These are phyloP conservation scores for Mobula birostris DNA, from an alignment of 2,113 vertebrate species.

Conservation along the genomic window DNA sequence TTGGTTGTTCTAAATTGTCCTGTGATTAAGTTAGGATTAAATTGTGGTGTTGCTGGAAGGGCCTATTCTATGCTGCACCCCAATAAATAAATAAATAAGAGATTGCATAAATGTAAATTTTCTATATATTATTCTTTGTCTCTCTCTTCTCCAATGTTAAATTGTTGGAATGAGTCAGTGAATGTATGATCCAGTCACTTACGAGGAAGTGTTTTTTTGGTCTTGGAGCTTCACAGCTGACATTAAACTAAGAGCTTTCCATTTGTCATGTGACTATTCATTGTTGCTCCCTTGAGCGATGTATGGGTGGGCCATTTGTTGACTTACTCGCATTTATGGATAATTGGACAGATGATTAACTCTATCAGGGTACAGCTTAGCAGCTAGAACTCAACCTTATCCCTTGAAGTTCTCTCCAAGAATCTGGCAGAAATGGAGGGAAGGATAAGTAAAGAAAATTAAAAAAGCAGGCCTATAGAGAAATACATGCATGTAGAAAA, in stretches of 20 bases:
- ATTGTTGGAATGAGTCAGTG: no score
- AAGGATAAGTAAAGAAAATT: background rate
- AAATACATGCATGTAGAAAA: background rate
- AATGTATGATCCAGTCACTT: no score
- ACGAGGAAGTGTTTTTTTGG: no score
- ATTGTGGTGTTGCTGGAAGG: no score
- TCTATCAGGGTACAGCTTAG: background rate
- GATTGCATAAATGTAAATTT: background rate
- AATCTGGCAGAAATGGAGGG: background rate
- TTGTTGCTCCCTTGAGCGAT: background rate
- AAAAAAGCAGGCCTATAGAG: background rate
- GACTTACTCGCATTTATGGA: background rate
- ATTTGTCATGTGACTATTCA: no score
- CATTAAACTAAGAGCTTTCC: no score
- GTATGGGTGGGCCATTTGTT: background rate
- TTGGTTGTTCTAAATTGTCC: no score
- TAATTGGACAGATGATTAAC: background rate
- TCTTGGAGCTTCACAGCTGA: no score
- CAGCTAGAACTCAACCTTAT: background rate
- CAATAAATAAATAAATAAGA: background rate
- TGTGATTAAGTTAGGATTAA: no score
- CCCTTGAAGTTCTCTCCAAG: background rate
- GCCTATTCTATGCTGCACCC: no score
- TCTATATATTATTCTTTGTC: background rate
- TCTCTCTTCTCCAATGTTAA: no score